A percentile compares a stretch with the other conserved stretches of the same genome.
These are phyloP conservation scores for Aegypius monachus DNA, from an alignment of 2,113 vertebrate genomes.

Conservation along the genomic window DNA sequence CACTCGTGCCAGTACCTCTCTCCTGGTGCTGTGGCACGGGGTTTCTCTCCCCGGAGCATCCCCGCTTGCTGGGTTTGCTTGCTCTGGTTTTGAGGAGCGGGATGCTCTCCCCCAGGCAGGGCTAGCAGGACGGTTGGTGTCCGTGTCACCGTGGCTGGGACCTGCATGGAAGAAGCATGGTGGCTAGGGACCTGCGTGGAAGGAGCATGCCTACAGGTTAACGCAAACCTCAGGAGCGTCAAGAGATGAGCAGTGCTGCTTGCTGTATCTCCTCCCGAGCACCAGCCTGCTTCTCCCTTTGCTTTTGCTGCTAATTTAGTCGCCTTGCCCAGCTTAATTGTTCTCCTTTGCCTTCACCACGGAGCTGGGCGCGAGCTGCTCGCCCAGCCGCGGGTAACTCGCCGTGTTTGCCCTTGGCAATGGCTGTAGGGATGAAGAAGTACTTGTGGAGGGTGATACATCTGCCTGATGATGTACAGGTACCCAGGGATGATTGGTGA, in stretches of 20 bases:
- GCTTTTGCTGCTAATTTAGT: not conserved
- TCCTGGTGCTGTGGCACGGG: accelerated
- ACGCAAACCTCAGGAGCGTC: not conserved
- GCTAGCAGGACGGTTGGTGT: not conserved
- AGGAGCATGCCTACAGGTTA: not conserved
- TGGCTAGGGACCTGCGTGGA: not conserved
- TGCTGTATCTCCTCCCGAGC: not conserved
- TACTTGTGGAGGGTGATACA: accelerated
- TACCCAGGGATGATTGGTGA: accelerated
- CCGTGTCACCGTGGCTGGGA: not conserved
- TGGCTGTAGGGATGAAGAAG: not conserved
- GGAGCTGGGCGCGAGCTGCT: not conserved
- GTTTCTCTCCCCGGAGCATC: not conserved
- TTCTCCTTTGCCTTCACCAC: not conserved
- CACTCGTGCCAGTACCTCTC: not conserved
- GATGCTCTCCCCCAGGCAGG: not conserved
- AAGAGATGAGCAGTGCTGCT: not conserved
- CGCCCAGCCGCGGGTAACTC: not conserved
- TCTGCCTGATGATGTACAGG: accelerated
- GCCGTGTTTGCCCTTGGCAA: accelerated
- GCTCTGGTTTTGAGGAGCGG: not conserved
- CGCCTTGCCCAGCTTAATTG: not conserved
- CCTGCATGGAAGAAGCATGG: not conserved
- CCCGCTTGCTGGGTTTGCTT: not conserved
- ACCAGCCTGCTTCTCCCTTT: not conserved